phyloP scores from a whole-genome alignment of 2,113 vertebrate species.

The Colius striatus region DNA sequence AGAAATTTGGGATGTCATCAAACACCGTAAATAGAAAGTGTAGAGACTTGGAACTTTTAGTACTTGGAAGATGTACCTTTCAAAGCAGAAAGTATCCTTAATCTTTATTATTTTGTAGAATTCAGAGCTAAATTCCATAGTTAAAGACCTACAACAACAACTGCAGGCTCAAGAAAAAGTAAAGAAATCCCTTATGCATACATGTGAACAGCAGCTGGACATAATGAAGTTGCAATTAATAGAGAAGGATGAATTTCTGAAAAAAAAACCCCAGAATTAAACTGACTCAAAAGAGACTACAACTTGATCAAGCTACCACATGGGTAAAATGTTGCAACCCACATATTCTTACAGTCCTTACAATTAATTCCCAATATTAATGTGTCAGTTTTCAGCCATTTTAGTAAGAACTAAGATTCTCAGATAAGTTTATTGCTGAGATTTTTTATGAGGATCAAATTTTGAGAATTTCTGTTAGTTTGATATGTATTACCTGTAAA shows the following conservation, averaged over 20 bases:
- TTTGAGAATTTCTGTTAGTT: background rate
- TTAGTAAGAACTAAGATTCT: background rate
- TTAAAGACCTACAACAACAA: conserved; percentile 82
- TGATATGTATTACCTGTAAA: background rate
- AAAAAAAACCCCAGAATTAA: conserved; percentile 80
- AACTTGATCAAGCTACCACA: conserved; percentile 76
- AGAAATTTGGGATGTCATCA: background rate
- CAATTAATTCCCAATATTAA: background rate
- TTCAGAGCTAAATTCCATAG: conserved; percentile 82
- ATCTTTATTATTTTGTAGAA: background rate
- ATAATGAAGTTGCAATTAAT: conserved; percentile 80
- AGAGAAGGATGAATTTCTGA: conserved; percentile 83
- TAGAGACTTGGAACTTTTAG: background rate
- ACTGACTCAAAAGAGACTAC: conserved; percentile 75
- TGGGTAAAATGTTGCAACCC: conserved; percentile 76
- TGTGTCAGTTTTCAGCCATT: background rate
- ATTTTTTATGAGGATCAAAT: background rate
- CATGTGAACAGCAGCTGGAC: conserved; percentile 81
- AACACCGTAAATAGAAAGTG: background rate
- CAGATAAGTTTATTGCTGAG: background rate
- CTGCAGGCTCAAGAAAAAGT: conserved; percentile 86
- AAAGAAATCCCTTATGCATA: conserved; percentile 75
- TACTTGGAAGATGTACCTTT: background rate
- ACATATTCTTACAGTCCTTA: background rate
- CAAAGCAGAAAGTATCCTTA: background rate